Evolutionary conservation across 2,888 invertebrate species (phyloP).

Genomic region (Lasioglossum leucozonium): DNA sequence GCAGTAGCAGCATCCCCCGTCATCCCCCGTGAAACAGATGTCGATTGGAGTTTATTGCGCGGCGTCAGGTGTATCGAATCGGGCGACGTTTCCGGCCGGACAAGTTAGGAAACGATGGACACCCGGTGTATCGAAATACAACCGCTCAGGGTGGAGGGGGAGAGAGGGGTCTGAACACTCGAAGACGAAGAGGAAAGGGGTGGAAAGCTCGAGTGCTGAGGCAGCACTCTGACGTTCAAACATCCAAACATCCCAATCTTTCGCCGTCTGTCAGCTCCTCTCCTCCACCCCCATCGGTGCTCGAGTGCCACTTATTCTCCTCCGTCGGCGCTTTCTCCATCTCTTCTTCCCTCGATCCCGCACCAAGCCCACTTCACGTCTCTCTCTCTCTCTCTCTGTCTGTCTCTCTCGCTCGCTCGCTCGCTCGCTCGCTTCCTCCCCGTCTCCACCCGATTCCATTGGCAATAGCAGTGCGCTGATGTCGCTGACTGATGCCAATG

Average conservation of each 20-base stretch:
- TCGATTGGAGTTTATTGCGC: slow-evolving; percentile 9
- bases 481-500: slow-evolving; percentile 67
- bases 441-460: slow-evolving; percentile 22
- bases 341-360: slow-evolving; percentile 64
- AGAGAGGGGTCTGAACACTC: slow-evolving; percentile 40
- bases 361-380: slow-evolving; percentile 57
- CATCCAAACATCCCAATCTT: slow-evolving; percentile 84
- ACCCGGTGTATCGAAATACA: slow-evolving; percentile 62
- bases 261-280: slow-evolving; percentile 79
- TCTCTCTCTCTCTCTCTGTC: slow-evolving; percentile 12
- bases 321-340: slow-evolving; percentile 71
- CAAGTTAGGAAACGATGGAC: slow-evolving; percentile 46
- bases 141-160: not conserved
- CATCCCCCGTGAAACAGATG: not conserved
- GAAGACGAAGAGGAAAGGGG: slow-evolving; percentile 46
- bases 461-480: slow-evolving; percentile 57
- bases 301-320: slow-evolving; percentile 82
- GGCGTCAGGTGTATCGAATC: slow-evolving; percentile 13
- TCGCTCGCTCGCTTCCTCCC: not conserved
- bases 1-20: not conserved
- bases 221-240: slow-evolving; percentile 83
- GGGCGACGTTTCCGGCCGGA: not conserved
- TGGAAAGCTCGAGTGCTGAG: slow-evolving; percentile 80
- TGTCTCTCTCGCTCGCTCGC: too few relatives aligned
- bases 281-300: slow-evolving; percentile 60